These are phyloP conservation scores for Corvus cornix DNA, from an alignment of 2,113 vertebrate species.

Conservation along the genomic window DNA sequence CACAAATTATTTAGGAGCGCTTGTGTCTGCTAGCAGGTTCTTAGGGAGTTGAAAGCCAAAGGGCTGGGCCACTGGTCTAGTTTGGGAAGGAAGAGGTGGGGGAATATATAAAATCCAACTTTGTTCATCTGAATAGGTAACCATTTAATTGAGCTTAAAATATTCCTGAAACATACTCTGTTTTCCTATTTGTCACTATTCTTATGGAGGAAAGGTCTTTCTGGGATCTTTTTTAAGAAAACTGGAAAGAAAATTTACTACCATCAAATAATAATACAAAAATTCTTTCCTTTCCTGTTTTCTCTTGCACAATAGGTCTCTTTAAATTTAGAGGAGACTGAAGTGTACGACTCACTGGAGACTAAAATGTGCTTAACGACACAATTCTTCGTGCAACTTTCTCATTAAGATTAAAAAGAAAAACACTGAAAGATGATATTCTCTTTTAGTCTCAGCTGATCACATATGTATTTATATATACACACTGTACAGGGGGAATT, in stretches of 20 bases:
- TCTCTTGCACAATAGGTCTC: neutral
- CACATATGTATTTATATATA: neutral
- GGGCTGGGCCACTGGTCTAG: neutral
- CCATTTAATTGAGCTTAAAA: neutral
- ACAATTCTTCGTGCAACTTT: neutral
- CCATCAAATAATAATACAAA: neutral
- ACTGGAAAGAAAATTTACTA: neutral
- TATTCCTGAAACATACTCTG: neutral
- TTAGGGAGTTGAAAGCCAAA: neutral
- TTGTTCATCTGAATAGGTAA: neutral
- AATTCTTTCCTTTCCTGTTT: neutral
- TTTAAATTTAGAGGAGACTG: neutral
- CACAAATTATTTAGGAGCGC: fast-evolving
- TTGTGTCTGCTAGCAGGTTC: neutral
- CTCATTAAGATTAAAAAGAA: neutral
- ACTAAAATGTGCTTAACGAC: neutral
- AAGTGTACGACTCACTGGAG: neutral
- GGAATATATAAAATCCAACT: neutral
- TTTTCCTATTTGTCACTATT: neutral
- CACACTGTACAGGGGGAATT: neutral
- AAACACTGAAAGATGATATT: neutral
- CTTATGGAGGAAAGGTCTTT: neutral
- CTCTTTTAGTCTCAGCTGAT: neutral
- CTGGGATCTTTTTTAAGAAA: neutral
- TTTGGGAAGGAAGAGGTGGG: neutral